These are phyloP conservation scores for Tenodera sinensis DNA, from an alignment of 2,888 invertebrate species.

Conservation along the genomic window DNA sequence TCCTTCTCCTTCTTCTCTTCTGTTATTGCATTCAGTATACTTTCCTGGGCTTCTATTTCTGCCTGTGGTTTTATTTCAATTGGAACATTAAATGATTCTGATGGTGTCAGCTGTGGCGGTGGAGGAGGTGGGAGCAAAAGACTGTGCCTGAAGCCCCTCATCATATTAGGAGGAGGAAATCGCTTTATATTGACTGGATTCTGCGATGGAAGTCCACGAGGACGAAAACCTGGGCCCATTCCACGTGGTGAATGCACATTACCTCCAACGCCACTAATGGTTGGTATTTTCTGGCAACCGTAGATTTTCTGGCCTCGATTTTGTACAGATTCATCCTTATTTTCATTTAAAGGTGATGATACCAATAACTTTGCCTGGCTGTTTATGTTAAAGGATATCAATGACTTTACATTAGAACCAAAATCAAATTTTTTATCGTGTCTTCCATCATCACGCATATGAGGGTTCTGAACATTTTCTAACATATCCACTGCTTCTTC, in stretches of 20 bases:
- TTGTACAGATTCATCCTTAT: not conserved
- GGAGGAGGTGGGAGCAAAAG: slow-evolving; percentile 20
- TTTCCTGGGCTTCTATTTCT: slow-evolving; percentile 1
- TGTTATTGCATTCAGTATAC: not conserved
- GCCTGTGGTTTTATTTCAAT: slow-evolving; percentile 7
- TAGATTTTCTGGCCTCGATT: slow-evolving; percentile 2
- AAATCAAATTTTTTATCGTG: not conserved
- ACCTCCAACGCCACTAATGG: slow-evolving; percentile 21
- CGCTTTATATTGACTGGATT: not conserved
- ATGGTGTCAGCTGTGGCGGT: not conserved
- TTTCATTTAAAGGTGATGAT: slow-evolving; percentile 25
- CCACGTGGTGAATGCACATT: slow-evolving; percentile 3
- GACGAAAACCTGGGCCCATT: slow-evolving; percentile 3
- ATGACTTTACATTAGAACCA: not conserved
- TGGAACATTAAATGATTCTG: not conserved
- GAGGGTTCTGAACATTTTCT: not conserved
- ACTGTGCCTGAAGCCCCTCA: slow-evolving; percentile 14
- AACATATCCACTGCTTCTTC: slow-evolving; percentile 53
- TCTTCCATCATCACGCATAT: not conserved
- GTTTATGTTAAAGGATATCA: slow-evolving; percentile 23
- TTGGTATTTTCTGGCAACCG: slow-evolving; percentile 24
- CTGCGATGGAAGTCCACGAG: not conserved
- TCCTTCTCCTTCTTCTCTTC: not conserved
- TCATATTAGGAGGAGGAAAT: not conserved
- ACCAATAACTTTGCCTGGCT: slow-evolving; percentile 17